Base-by-base conservation (phyloP, 1,140 invertebrate genomes). In the Camponotus vicinus region DNA sequence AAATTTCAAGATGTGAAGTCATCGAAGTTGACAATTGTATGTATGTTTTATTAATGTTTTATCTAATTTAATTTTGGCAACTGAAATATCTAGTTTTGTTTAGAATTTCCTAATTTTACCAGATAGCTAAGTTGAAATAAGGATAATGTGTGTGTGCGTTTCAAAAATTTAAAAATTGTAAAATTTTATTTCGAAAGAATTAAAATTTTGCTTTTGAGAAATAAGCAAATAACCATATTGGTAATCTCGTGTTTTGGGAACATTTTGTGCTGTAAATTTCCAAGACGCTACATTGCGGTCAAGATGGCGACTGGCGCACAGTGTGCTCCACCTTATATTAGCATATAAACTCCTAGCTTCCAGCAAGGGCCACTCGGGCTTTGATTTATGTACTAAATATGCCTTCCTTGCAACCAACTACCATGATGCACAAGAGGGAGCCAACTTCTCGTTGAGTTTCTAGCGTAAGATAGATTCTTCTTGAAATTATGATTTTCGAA, bases 311-410 rank as follows among this genome's bases (percentile, higher is more conserved):
- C 77, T 27, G 13, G 67, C 45, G 59, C 59, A 92, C 94, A 92
- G 92, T 92, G 93, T 93, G 91, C 92, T 94, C 79, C 88, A 91
- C 92, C 91, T 93, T 94, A 92, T 94, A 94, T 95, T 95, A 94
- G 94, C 95, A 95, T 95, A 94, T 93, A 95, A 94, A 94, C 92
- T 94, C 93, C 89, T 93, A 90, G 93, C 94, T 93, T 84, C 88
- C 84, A 92, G 94, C 92, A 63, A 92, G 82, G 89, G 87, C 92
- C 92, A 94, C 92, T 91, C 87, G 92, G 82, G 89, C 89, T 94
- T 94, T 95, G 94, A 95, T 95, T 95, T 95, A 95, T 95, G 92
- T 92, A 94, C 93, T 93, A 94, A 95, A 95, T 95, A 95, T 95
- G 94, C 94, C 95, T 93, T 90, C 87, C 91, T 83, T 63, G 90